Base-by-base conservation (phyloP, 2,113 vertebrate species). In the Nicator chloris region DNA sequence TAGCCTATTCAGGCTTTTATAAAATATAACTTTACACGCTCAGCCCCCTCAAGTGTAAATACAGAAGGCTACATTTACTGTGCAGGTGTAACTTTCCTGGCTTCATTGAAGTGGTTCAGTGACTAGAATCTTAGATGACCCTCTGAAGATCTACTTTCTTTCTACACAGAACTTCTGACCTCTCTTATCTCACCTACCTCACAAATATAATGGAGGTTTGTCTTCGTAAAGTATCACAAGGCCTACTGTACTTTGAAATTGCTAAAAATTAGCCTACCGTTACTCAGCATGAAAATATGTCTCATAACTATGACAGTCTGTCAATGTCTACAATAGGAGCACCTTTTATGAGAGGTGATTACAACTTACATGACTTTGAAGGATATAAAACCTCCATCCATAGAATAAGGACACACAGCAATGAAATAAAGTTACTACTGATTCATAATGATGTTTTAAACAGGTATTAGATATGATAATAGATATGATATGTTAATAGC, bases 11-110 rank as follows among this genome's bases (percentile, higher is more conserved):
- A 68, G 26, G 18, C 12, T 82, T 84, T n/a, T 42, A 42, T 56
- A 37, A 54, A 14, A 27, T 22, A 45, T 0, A 0, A 27, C 2
- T 68, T 68, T 13, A 7, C n/a, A 15, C 2, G 6, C 7, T 5
- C 30, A 53, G 35, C 4, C 6, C 30, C 9, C 11, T 24, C 9
- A 39, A 68, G 40, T 51, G 6, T 60, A 40, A 79, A 79, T 21
- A 60, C 15, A 77, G 51, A 61, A 9, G 28, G 11, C n/a, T 79
- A 12, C 21, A 21, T 21, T 51, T 70, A 30, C 13, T n/a, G 3
- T 42, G 3, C 7, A 31, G 5, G 10, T 59, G 3, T 64, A 51
- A 53, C 28, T 59, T 83, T 39, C 12, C 31, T 65, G 56, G 24
- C 30, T 82, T 79, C 16, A 15, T 8, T 9, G 1, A 47, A 27